Base-by-base conservation (phyloP, 2,888 invertebrate species). In the Oscheius sp. region DNA sequence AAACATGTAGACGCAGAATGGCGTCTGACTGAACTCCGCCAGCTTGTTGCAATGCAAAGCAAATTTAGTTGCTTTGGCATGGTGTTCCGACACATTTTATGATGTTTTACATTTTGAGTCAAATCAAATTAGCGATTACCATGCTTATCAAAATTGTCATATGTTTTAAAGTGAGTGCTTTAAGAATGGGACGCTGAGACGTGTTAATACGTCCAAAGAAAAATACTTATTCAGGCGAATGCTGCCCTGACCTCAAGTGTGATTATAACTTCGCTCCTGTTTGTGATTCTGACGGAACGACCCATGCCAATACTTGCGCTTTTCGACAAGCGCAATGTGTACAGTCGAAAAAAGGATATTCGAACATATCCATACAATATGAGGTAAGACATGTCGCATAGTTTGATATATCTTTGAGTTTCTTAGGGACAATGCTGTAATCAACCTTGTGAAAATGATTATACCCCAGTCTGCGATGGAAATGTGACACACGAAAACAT, bases 241-340 rank as follows among this genome's bases (percentile, higher is more conserved):
- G 84, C 55, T 83, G 84, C 69, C 69, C 73, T 1, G 69, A 70
- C 1, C 72, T 73, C 23, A 74, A 77, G 16, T 82, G 82, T 63
- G 73, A 58, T 23, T 70, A 52, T 58, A 64, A 35, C 1, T 82
- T 82, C 49, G 72, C 75, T 23, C 82, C 82, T 18, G 73, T 82
- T 25, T 82, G 82, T 59, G 82, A 82, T 52, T 74, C 75, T 3
- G 72, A 74, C 23, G 86, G 86, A 16, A 55, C 58, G 12, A 83
- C 83, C 6, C 85, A 86, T 72, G 77, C 80, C 0, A 86, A 86
- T 69, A 83, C 84, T 58, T 86, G 86, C 69, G 43, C 81, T 18
- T 84, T 86, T 73, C 73, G 77, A 18, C 70, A 77, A 61, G 74
- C 78, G 25, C 76, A 81, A 29, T 86, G 86, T 56, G 59, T 84